These are phyloP conservation scores for Spea hammondii DNA, from an alignment of 2,797 vertebrate species.

Conservation along the genomic window DNA sequence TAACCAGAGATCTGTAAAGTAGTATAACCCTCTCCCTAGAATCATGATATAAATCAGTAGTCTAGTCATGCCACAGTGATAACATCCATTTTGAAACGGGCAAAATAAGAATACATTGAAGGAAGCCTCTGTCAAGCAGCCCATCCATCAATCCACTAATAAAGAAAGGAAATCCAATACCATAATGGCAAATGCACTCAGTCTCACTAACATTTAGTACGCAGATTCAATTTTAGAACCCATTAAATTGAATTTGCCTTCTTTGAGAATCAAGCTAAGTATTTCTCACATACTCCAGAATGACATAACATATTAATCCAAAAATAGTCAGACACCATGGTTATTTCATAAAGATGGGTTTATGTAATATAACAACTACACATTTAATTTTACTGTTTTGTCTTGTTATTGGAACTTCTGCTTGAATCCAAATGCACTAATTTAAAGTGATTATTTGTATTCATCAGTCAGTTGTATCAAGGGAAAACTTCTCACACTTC, in stretches of 20 bases:
- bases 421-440: too few relatives aligned
- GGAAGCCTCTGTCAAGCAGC: neutral
- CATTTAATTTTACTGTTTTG: too few relatives aligned
- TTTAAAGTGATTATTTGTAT: too few relatives aligned
- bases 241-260: neutral
- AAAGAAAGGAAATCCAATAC: slow-evolving; percentile 2
- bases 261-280: neutral
- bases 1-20: too few relatives aligned
- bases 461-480: too few relatives aligned
- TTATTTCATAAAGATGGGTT: neutral
- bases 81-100: neutral
- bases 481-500: too few relatives aligned
- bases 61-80: neutral
- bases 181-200: slow-evolving; percentile 6
- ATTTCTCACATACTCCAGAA: neutral
- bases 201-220: neutral
- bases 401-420: too few relatives aligned
- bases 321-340: neutral
- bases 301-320: neutral
- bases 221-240: slow-evolving; percentile 3
- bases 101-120: neutral
- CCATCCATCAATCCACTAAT: slow-evolving; percentile 1
- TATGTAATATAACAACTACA: neutral
- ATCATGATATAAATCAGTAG: neutral
- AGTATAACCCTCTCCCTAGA: too few relatives aligned